phyloP scores from a whole-genome alignment of 2,113 vertebrate species.

The Oryzias javanicus region DNA sequence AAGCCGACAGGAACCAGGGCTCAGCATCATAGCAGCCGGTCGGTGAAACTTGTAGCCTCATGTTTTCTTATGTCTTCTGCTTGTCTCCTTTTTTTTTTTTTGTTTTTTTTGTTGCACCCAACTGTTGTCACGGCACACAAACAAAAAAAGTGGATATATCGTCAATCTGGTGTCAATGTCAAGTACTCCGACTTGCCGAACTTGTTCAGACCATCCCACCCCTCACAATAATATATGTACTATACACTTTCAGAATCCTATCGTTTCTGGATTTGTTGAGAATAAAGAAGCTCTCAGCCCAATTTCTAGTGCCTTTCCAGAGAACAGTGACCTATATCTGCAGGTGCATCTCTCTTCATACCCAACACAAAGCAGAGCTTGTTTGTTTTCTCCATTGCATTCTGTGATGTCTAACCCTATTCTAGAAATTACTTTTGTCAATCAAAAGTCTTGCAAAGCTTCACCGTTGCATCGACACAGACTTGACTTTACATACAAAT shows the following conservation, averaged over 20 bases:
- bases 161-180: conserved; percentile 14
- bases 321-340: conserved; percentile 54
- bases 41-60: conserved; percentile 14
- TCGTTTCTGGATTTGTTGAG: conserved; percentile 7
- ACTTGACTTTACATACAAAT: no score
- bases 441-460: conserved; percentile 1
- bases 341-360: conserved; percentile 25
- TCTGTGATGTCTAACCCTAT: background rate
- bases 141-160: conserved; percentile 5
- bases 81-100: background rate
- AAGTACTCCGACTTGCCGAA: conserved; percentile 28
- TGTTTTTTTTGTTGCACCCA: background rate
- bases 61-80: conserved; percentile 3
- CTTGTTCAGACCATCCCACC: conserved; percentile 3
- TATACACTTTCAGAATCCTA: no score
- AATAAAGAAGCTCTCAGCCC: conserved; percentile 50
- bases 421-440: background rate
- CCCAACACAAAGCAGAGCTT: conserved; percentile 7
- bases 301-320: conserved; percentile 76
- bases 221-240: conserved; percentile 3
- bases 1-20: conserved; percentile 24
- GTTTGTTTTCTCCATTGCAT: conserved; percentile 5
- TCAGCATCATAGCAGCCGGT: conserved; percentile 26
- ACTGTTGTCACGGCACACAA: conserved; percentile 20
- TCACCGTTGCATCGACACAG: background rate